Base-by-base conservation (phyloP, 2,797 vertebrate genomes). In the Myoxocephalus aenaeus region DNA sequence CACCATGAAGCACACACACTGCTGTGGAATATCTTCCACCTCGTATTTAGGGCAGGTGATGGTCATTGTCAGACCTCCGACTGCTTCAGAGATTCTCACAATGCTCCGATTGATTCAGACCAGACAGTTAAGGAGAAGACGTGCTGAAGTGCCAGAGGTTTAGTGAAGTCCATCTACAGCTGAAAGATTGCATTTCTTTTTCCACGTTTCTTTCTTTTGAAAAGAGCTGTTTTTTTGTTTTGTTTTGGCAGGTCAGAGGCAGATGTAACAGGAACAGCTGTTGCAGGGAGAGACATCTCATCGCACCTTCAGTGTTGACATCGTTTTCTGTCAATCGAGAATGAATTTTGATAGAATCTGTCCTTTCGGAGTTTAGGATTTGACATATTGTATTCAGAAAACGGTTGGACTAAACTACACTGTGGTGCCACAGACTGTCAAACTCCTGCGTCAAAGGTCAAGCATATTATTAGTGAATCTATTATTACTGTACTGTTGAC, bases 251-350 rank as follows among this genome's bases (percentile, higher is more conserved):
- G 64, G 66, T 38, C 53, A 66, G 36, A 44, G 17, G 56, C 51
- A 32, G 70, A 69, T 22, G 57, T 32, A 65, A 73, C 38, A 42
- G 27, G 22, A 27, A 85, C 76, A 81, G 78, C 83, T 83, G 65
- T 17, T 44, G 5, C 40, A 5, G 40, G 5, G 40, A 44, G 42
- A 44, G 42, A 44, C 9, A 48, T 20, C 46, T 48, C 46, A 48
- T 48, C 46, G 3, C 46, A 48, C 46, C 46, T 48, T 48, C 46
- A 18, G 46, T 48, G 46, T 20, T 5, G 42, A 44, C 46, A 1
- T 44, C 14, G 9, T 42, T 42, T 14, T 40, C 12, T 5, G 40
- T 42, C 3, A 34, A 34, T 34, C 34, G 3, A 34, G 34, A 8
- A 34, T 34, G 5, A 34, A 34, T 1, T 7, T 34, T 34, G 34